A percentile compares a stretch with the other conserved stretches of the same genome.
Evolutionary conservation across 1,140 invertebrate species (phyloP).

Genomic region (Drusus annulatus): DNA sequence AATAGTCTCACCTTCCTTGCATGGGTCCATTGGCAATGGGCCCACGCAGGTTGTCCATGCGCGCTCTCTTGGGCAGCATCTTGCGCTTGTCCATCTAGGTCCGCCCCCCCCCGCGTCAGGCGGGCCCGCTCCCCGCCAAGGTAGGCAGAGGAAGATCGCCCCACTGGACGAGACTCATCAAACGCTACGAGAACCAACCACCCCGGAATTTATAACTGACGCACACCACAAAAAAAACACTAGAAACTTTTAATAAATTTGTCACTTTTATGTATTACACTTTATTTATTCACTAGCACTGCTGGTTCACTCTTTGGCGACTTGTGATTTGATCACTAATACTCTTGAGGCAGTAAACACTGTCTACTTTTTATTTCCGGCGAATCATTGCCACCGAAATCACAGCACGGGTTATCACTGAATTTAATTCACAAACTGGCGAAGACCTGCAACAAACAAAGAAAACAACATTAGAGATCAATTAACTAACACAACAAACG

Average conservation of each 20-base stretch:
- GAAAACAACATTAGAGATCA: slow-evolving; percentile 16
- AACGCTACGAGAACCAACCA: background rate
- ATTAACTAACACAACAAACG: too few species aligned
- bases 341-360: too few species aligned
- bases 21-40: slow-evolving; percentile 83
- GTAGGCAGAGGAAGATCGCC: slow-evolving; percentile 27
- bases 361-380: slow-evolving; percentile 24
- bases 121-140: slow-evolving; percentile 16
- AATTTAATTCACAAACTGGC: slow-evolving; percentile 3
- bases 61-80: slow-evolving; percentile 76
- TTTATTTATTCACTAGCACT: too few species aligned
- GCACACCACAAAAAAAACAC: background rate
- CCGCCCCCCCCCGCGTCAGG: slow-evolving; percentile 48
- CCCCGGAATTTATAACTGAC: background rate
- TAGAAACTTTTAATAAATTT: too few species aligned
- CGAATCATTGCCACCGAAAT: slow-evolving; percentile 37
- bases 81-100: slow-evolving; percentile 75
- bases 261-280: too few species aligned
- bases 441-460: slow-evolving; percentile 33
- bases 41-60: slow-evolving; percentile 76
- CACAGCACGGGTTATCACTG: slow-evolving; percentile 34
- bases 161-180: slow-evolving; percentile 30
- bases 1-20: slow-evolving; percentile 74
- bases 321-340: background rate
- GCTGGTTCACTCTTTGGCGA: too few species aligned